phyloP scores from a whole-genome alignment of 2,888 invertebrate genomes.

The Dolichomitus sp. region DNA sequence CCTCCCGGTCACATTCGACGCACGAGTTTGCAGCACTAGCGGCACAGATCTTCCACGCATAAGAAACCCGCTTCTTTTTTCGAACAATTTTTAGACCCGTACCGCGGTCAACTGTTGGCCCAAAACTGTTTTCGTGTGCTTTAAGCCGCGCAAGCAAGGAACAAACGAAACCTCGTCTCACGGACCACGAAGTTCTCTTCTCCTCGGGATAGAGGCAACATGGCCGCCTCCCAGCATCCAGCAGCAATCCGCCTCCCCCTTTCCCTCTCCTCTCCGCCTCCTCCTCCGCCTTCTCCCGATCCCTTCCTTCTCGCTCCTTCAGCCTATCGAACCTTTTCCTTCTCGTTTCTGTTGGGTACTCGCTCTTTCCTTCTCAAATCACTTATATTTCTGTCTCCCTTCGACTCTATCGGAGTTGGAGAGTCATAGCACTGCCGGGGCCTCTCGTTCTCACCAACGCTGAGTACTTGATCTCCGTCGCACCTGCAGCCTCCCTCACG shows the following conservation, averaged over 20 bases:
- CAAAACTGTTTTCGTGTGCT: constrained; percentile 44
- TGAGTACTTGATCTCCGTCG: constrained; percentile 18
- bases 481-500: constrained; percentile 5
- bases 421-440: constrained; percentile 28
- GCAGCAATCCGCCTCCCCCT: constrained; percentile 76
- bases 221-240: constrained; percentile 89
- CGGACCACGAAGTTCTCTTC: constrained; percentile 80
- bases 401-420: constrained; percentile 44
- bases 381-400: constrained; percentile 23
- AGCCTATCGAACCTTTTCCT: not conserved
- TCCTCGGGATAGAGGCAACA: constrained; percentile 90
- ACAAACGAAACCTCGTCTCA: constrained; percentile 77
- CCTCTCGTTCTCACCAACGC: constrained; percentile 43
- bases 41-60: not conserved
- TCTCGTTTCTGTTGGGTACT: not conserved
- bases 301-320: constrained; percentile 53
- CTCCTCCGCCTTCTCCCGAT: constrained; percentile 65
- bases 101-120: constrained; percentile 9
- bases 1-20: constrained; percentile 28
- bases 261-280: constrained; percentile 75
- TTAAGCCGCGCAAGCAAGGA: constrained; percentile 67
- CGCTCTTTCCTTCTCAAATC: constrained; percentile 6
- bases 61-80: not conserved
- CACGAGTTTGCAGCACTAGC: constrained; percentile 8
- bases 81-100: constrained; percentile 5